phyloP scores from a whole-genome alignment of 1,140 invertebrate genomes.

The Sycobia sp. region DNA sequence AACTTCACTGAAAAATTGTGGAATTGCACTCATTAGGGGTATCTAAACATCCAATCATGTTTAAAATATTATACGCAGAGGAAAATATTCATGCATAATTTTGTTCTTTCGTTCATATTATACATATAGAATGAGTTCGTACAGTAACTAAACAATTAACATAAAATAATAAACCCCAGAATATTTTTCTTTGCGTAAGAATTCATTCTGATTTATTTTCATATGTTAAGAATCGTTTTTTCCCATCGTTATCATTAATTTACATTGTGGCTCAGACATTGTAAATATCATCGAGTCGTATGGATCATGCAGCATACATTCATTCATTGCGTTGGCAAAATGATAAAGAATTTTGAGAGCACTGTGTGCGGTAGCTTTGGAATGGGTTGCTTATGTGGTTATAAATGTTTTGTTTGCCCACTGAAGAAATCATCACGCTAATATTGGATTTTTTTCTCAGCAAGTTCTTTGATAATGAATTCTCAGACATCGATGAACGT shows the following conservation, averaged over 20 bases:
- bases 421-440: constrained; percentile 2
- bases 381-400: constrained; percentile 12
- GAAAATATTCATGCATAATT: constrained; percentile 22
- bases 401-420: not conserved
- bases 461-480: not conserved
- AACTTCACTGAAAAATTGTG: constrained; percentile 10
- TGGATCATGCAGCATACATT: constrained; percentile 18
- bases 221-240: not conserved
- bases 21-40: constrained; percentile 14
- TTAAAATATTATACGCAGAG: not conserved
- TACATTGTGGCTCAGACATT: constrained; percentile 4
- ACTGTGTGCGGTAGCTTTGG: constrained; percentile 19
- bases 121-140: too few relatives aligned
- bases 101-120: too few relatives aligned
- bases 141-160: too few relatives aligned
- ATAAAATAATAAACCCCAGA: too few relatives aligned
- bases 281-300: constrained; percentile 24
- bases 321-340: constrained; percentile 25
- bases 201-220: constrained; percentile 1
- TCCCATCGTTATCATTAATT: not conserved
- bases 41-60: constrained; percentile 1
- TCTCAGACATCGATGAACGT: not conserved
- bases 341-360: constrained; percentile 4
- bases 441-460: not conserved
- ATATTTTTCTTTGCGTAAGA: constrained; percentile 17